phyloP scores from a whole-genome alignment of 2,888 invertebrate genomes.

The Carabus problematicus region DNA sequence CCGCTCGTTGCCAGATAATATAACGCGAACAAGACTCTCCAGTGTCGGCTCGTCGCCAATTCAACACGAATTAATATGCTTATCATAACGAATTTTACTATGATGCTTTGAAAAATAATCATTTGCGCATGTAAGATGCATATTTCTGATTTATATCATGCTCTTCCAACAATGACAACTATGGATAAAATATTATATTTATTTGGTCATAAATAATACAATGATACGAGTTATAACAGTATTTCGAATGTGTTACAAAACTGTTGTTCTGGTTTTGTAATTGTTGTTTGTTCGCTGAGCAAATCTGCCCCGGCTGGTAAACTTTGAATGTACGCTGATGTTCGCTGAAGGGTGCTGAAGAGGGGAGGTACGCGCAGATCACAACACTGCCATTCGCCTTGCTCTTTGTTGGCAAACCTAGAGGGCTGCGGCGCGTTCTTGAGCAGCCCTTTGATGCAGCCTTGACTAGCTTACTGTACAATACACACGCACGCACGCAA shows the following conservation, averaged over 20 bases:
- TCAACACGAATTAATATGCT: no score
- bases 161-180: no score
- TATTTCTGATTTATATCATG: no score
- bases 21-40: slow-evolving; percentile 19
- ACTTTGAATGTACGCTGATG: slow-evolving; percentile 3
- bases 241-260: no score
- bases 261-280: no score
- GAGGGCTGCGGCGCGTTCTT: slow-evolving; percentile 32
- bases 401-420: slow-evolving; percentile 39
- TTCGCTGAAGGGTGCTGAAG: not conserved
- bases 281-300: no score
- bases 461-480: slow-evolving; percentile 9
- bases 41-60: slow-evolving; percentile 21
- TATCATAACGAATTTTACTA: no score
- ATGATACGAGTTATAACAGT: no score
- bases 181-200: no score
- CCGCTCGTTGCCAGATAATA: slow-evolving; percentile 6
- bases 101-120: no score
- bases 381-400: slow-evolving; percentile 38
- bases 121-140: no score
- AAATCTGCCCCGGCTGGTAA: not conserved
- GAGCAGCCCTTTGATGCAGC: slow-evolving; percentile 32
- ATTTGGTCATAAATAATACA: no score
- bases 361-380: slow-evolving; percentile 32
- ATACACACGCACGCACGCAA: not conserved